Conservation (phyloP, 1,140 invertebrate genomes). For the Drosophila asahinai region DNA sequence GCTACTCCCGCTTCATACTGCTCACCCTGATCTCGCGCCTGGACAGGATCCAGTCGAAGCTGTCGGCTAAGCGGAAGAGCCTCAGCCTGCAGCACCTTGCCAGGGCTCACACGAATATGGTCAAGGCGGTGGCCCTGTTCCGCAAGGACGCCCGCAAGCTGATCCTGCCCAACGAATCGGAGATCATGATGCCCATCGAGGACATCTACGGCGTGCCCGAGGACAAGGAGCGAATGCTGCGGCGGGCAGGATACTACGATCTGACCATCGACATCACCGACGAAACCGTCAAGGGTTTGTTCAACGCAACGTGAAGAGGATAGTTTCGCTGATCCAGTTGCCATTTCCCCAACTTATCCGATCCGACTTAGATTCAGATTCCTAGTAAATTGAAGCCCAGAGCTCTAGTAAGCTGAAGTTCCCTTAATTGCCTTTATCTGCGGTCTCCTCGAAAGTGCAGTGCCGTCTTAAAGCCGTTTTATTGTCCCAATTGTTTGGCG, state of each 20-base stretch:
- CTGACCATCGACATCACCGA: slow-evolving; percentile 70
- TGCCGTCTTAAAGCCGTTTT: slow-evolving; percentile 70
- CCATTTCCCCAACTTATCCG: background rate
- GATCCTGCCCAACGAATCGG: slow-evolving; percentile 73
- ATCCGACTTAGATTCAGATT: slow-evolving; percentile 17
- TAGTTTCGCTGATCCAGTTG: background rate
- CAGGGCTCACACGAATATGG: slow-evolving; percentile 68
- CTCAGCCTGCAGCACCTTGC: slow-evolving; percentile 60
- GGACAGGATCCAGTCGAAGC: slow-evolving; percentile 69
- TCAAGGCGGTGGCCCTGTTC: slow-evolving; percentile 72
- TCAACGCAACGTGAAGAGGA: slow-evolving; percentile 61
- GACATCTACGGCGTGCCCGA: slow-evolving; percentile 75
- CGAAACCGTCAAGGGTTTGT: slow-evolving; percentile 66
- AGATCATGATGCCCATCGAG: slow-evolving; percentile 76
- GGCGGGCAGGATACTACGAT: slow-evolving; percentile 66
- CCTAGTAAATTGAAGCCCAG: background rate
- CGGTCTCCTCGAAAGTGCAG: slow-evolving; percentile 9
- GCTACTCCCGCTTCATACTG: slow-evolving; percentile 72
- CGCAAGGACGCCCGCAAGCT: slow-evolving; percentile 79
- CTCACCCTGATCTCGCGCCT: slow-evolving; percentile 73
- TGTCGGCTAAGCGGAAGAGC: slow-evolving; percentile 50
- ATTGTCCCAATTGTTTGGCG: slow-evolving; percentile 77
- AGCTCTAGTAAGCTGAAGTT: slow-evolving; percentile 32
- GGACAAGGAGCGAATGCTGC: slow-evolving; percentile 65
- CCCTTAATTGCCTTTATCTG: slow-evolving; percentile 69